Conservation (phyloP, 2,797 vertebrate species). For the Bucorvus abyssinicus region DNA sequence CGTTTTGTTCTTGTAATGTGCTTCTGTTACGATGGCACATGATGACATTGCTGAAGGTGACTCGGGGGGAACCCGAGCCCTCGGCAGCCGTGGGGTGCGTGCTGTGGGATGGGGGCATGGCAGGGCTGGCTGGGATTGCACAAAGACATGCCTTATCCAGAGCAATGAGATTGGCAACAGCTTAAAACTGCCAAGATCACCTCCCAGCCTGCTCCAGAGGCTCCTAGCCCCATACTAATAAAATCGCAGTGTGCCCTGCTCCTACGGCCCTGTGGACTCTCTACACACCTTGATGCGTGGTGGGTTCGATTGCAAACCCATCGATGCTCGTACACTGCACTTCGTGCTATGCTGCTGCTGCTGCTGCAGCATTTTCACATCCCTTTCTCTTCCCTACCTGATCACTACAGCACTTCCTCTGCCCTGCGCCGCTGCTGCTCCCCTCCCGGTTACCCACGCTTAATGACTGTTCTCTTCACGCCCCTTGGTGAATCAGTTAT, state of each 20-base stretch:
- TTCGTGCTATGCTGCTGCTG: not conserved
- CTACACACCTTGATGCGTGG: rapidly evolving
- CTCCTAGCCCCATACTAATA: not conserved
- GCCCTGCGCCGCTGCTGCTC: rapidly evolving
- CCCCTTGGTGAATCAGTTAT: not conserved
- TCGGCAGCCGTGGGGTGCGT: rapidly evolving
- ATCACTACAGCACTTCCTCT: not conserved
- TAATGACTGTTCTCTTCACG: not conserved
- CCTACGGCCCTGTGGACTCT: rapidly evolving
- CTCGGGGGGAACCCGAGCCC: not conserved
- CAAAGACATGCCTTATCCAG: not conserved
- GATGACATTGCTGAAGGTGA: not conserved
- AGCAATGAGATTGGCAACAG: not conserved
- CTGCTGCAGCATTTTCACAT: not conserved
- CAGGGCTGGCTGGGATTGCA: rapidly evolving
- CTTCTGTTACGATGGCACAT: not conserved
- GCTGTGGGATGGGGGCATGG: not conserved
- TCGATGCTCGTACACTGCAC: rapidly evolving
- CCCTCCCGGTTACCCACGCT: not conserved
- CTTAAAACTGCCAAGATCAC: not conserved
- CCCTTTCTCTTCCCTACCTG: not conserved
- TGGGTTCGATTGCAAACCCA: rapidly evolving
- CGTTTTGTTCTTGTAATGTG: not conserved
- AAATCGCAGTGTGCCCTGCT: rapidly evolving
- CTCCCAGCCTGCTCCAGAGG: not conserved